Conservation (phyloP, 2,888 invertebrate species). For the Eupithecia dodoneata region DNA sequence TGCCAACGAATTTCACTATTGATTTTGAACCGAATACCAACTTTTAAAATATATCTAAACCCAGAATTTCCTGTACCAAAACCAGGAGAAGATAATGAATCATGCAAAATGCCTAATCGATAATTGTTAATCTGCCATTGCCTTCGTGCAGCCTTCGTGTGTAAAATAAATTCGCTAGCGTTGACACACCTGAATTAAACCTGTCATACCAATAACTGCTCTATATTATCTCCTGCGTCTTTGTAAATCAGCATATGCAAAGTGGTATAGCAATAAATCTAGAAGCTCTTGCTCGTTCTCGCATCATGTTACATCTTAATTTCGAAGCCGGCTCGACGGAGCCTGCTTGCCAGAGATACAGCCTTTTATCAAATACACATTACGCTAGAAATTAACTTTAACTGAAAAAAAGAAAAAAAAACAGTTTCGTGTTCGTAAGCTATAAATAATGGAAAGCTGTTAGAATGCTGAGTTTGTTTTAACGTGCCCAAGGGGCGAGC, state of each 20-base stretch:
- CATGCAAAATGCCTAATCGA: not conserved
- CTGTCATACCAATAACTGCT: constrained; percentile 60
- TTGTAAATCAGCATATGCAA: constrained; percentile 86
- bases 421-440: constrained; percentile 73
- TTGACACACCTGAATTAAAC: constrained; percentile 50
- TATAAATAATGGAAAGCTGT: constrained; percentile 80
- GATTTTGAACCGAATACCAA: not conserved
- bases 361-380: constrained; percentile 83
- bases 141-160: not conserved
- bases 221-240: constrained; percentile 66
- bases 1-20: not conserved
- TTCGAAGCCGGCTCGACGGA: constrained; percentile 82
- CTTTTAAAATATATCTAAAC: not conserved
- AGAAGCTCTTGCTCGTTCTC: constrained; percentile 84
- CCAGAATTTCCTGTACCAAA: not conserved
- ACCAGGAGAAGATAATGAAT: not conserved
- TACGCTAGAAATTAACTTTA: constrained; percentile 81
- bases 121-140: not conserved
- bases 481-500: constrained; percentile 76
- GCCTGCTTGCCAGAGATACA: constrained; percentile 81
- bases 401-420: constrained; percentile 66
- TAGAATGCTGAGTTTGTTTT: constrained; percentile 79
- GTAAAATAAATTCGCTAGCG: not conserved
- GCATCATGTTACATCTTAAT: constrained; percentile 86
- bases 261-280: constrained; percentile 85